Evolutionary conservation across 1,140 invertebrate genomes (phyloP).

Genomic region (Papilio xuthus): DNA sequence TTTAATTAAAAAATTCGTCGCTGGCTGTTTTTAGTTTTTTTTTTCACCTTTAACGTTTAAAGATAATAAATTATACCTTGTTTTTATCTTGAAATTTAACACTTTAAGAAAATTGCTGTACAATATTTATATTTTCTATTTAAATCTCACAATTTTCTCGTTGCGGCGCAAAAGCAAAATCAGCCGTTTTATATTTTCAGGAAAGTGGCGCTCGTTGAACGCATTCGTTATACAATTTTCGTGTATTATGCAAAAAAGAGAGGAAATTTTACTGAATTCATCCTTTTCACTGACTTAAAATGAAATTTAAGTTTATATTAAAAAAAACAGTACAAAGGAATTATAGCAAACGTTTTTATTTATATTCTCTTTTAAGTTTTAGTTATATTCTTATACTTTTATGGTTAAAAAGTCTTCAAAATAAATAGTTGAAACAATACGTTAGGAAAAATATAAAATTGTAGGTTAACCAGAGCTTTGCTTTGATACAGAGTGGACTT

Average conservation of each 20-base stretch:
- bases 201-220: background rate
- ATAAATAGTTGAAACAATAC: no score
- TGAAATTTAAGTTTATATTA: background rate
- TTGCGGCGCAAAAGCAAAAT: conserved; percentile 7
- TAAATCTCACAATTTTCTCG: background rate
- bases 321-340: background rate
- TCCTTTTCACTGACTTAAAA: background rate
- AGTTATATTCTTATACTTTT: no score
- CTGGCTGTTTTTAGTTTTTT: no score
- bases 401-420: no score
- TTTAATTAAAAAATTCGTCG: no score
- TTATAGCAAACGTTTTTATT: background rate
- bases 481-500: no score
- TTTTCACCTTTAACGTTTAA: no score
- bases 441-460: no score
- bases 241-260: conserved; percentile 14
- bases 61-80: no score
- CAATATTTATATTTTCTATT: background rate
- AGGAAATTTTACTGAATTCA: background rate
- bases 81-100: background rate
- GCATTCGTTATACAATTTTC: conserved; percentile 15
- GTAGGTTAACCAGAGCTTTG: no score
- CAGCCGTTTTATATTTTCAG: conserved; percentile 4
- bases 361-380: background rate
- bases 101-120: background rate